A percentile compares a stretch with the other conserved stretches of the same genome.
These are phyloP conservation scores for Aselliscus stoliczkanus DNA, from an alignment of 2,797 vertebrate species.

Conservation along the genomic window DNA sequence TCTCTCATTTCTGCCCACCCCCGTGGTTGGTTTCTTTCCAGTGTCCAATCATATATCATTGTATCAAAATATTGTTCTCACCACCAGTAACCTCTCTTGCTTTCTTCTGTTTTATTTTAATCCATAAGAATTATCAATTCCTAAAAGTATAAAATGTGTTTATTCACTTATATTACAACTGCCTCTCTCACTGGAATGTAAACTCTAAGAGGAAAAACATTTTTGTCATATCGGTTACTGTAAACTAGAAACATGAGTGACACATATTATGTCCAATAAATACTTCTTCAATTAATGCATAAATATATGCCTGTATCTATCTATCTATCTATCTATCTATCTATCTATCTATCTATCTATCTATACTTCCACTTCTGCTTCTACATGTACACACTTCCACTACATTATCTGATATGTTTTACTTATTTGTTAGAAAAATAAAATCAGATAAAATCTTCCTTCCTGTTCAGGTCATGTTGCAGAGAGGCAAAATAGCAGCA, in stretches of 20 bases:
- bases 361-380: too few species aligned
- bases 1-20: too few species aligned
- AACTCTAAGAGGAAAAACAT: not conserved
- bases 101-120: not conserved
- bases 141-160: not conserved
- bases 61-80: not conserved
- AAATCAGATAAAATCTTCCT: not conserved
- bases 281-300: not conserved
- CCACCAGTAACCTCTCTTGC: not conserved
- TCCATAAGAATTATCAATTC: not conserved
- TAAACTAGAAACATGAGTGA: not conserved
- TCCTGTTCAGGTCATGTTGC: not conserved
- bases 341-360: too few species aligned
- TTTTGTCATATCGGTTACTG: not conserved
- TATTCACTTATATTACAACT: not conserved
- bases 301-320: not conserved
- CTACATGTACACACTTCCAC: not conserved
- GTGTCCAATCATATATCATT: not conserved
- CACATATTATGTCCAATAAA: not conserved
- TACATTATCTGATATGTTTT: not conserved
- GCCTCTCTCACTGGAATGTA: not conserved
- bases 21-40: not conserved
- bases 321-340: not conserved
- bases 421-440: not conserved
- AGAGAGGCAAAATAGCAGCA: not conserved